Conservation (phyloP, 2,797 vertebrate genomes). For the Oryzias sinensis region DNA sequence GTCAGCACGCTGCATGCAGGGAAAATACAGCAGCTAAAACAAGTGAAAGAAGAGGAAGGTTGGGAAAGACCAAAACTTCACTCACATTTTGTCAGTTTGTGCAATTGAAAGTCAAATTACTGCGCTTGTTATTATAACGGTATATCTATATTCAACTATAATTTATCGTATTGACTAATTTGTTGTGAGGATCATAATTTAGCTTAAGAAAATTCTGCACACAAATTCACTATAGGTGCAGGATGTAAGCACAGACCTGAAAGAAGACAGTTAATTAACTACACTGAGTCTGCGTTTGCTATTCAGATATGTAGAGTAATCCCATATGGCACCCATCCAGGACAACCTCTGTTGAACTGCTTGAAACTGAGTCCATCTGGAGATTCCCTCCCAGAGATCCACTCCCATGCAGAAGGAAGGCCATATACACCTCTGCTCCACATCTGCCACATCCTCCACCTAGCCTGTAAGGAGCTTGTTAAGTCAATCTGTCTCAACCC, state of each 20-base stretch:
- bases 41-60: conserved; percentile 47
- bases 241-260: conserved; percentile 51
- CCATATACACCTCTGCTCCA: conserved; percentile 56
- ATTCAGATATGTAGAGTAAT: conserved; percentile 69
- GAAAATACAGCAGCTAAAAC: conserved; percentile 60
- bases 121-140: conserved; percentile 19
- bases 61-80: conserved; percentile 50
- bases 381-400: conserved; percentile 68
- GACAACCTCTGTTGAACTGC: conserved; percentile 60
- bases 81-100: conserved; percentile 33
- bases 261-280: conserved; percentile 64
- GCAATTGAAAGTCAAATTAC: conserved; percentile 46
- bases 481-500: conserved; percentile 65
- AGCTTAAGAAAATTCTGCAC: background rate
- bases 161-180: too few species aligned
- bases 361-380: conserved; percentile 77
- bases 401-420: conserved; percentile 63
- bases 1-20: conserved; percentile 66
- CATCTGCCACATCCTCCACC: conserved; percentile 67
- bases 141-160: background rate
- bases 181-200: too few species aligned
- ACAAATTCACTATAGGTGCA: conserved; percentile 21
- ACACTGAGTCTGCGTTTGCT: conserved; percentile 54
- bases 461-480: conserved; percentile 65
- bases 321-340: conserved; percentile 58